Evolutionary conservation across 1,140 invertebrate genomes (phyloP), one percentile per base, ranked within the genome.

Genomic region (Cydia amplana): DNA sequence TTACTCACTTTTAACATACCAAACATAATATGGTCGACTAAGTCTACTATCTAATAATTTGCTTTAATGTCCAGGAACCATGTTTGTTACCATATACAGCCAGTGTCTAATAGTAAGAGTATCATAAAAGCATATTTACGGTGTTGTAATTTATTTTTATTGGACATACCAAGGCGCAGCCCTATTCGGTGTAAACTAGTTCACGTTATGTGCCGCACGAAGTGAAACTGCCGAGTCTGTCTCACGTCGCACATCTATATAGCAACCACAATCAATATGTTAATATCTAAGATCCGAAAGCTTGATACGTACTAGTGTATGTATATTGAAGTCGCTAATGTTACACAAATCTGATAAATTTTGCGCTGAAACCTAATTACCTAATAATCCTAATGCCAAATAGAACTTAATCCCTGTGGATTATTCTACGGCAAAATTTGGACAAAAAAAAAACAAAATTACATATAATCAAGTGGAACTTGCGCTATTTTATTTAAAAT

Each of bases 271-370:
- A 92, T 91, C 89, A 88, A 91, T 91, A 90, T 90, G 86, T 90
- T 91, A 91, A 91, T 90, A 89, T 91, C 89, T 82, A 60, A 87
- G 89, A 91, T 90, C 88, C 89, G 82, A 85, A 83, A 89, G 84
- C 87, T 79, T 85, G 85, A 91, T 90, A 84, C 81, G 86, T 88
- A 87, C 85, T 89, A 84, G 81, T 18, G 83, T 84, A 82, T 18
- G 83, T 84, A 82, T 81, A 51, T 51, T 18, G 4, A 18, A 83
- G 75, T 85, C 82, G 84, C 84, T 86, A 87, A 60, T 84, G 78
- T 85, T 77, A 82, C 83, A 87, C 85, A 87, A 51, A 51, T 6
- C 49, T 51, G 6, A 51, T 46, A n/a, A 51, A 18, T 51, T 51
- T 51, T 51, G n/a, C 49, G 18, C 49, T n/a, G 4, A 18, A 51